These are phyloP conservation scores for Mustela lutreola DNA, from an alignment of 2,113 vertebrate genomes.

Conservation along the genomic window DNA sequence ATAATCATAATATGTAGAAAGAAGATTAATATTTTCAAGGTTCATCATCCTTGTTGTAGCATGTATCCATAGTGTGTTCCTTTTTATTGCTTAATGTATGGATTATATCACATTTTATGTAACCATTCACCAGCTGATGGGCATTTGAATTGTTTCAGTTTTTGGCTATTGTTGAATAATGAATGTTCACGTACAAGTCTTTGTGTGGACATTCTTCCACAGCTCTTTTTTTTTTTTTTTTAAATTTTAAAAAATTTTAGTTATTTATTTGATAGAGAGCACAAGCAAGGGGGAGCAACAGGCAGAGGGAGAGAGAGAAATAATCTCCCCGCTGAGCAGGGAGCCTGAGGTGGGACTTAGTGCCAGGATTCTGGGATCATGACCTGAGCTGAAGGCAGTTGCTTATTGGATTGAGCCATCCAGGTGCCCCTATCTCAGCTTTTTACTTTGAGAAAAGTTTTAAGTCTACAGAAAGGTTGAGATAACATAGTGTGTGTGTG, in stretches of 20 bases:
- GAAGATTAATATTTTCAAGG: background rate
- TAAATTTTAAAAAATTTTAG: no score
- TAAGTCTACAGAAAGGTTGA: background rate
- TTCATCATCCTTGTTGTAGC: background rate
- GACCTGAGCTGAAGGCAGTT: no score
- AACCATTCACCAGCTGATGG: background rate
- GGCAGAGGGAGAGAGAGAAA: no score
- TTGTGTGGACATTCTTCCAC: background rate
- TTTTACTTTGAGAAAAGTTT: slow-evolving; percentile 40
- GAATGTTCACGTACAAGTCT: background rate
- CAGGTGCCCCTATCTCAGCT: background rate
- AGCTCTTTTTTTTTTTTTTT: no score
- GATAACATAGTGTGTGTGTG: background rate
- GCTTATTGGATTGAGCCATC: no score
- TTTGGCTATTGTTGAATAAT: background rate
- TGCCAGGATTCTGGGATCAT: no score
- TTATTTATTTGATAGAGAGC: no score
- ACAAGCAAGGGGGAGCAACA: no score
- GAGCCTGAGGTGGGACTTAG: no score
- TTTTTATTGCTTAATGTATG: background rate
- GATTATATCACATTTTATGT: background rate
- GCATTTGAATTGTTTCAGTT: background rate
- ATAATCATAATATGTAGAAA: background rate
- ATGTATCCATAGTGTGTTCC: background rate
- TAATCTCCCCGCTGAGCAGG: no score